A percentile compares a stretch with the other conserved stretches of the same genome.
Evolutionary conservation across 2,888 invertebrate genomes (phyloP).

Genomic region (Criorhina ranunculi): DNA sequence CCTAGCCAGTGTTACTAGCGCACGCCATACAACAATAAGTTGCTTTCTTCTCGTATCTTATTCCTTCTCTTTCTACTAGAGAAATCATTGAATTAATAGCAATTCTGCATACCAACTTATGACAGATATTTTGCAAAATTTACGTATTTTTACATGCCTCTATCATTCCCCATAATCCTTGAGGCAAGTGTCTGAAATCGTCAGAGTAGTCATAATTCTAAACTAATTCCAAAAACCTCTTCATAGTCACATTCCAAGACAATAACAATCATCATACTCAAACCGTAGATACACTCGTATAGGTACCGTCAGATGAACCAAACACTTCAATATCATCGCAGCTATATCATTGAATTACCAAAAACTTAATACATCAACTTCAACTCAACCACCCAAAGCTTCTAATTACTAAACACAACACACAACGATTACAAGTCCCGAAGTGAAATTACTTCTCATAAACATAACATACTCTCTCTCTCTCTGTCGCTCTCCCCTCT

Average conservation of each 20-base stretch:
- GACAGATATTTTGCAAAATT: no score
- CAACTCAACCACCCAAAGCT: conserved; percentile 10
- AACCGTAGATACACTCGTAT: background rate
- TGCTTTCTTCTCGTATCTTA: no score
- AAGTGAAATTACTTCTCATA: conserved; percentile 42
- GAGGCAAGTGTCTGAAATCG: no score
- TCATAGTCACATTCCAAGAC: conserved; percentile 12
- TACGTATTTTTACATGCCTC: no score
- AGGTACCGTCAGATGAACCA: background rate
- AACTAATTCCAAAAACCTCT: background rate
- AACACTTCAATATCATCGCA: conserved; percentile 15
- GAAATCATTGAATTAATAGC: no score
- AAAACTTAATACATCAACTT: conserved; percentile 39
- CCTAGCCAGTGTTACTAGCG: no score
- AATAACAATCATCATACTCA: conserved; percentile 26
- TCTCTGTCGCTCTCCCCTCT: no score
- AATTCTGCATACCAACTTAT: no score
- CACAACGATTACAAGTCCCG: conserved; percentile 16
- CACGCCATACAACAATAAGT: no score
- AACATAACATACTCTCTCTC: conserved; percentile 34
- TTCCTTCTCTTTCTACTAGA: no score
- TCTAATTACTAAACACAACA: conserved; percentile 64
- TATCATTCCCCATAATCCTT: no score
- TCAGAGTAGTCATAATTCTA: background rate
- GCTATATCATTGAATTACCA: conserved; percentile 26